phyloP scores from a whole-genome alignment of 2,113 vertebrate genomes.

The Pachypanchax playfairii region DNA sequence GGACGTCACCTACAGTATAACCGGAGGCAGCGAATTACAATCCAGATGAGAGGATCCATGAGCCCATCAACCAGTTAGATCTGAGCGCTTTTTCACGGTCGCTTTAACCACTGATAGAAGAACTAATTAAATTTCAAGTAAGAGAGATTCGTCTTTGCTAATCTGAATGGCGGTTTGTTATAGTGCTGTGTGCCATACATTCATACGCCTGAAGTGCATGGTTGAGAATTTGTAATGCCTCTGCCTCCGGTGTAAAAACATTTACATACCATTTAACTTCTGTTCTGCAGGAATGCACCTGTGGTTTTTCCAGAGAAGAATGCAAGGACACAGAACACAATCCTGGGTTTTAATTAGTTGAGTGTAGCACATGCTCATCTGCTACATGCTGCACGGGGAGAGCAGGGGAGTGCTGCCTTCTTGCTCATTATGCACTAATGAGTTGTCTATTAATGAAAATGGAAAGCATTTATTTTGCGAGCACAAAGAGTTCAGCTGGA shows the following conservation, averaged over 20 bases:
- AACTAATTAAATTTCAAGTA: constrained; percentile 5
- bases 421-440: constrained; percentile 82
- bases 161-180: background rate
- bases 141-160: background rate
- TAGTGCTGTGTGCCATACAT: background rate
- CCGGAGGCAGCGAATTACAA: constrained; percentile 15
- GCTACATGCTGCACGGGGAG: constrained; percentile 55
- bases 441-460: constrained; percentile 86
- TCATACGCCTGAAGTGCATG: background rate
- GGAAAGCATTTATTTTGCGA: constrained; percentile 84
- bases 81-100: constrained; percentile 7
- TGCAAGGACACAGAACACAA: constrained; percentile 38
- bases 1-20: constrained; percentile 2
- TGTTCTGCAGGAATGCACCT: constrained; percentile 29
- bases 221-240: constrained; percentile 2
- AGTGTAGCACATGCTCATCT: constrained; percentile 59
- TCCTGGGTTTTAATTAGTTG: constrained; percentile 71
- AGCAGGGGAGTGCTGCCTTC: constrained; percentile 61
- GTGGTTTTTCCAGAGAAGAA: constrained; percentile 32
- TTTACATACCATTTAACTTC: constrained; percentile 38
- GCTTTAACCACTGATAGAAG: constrained; percentile 10
- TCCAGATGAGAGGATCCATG: constrained; percentile 25
- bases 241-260: constrained; percentile 14
- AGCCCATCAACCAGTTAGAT: constrained; percentile 6
- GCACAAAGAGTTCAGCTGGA: constrained; percentile 80